Evolutionary conservation across 2,113 vertebrate species (phyloP).

Genomic region (Paralichthys olivaceus): DNA sequence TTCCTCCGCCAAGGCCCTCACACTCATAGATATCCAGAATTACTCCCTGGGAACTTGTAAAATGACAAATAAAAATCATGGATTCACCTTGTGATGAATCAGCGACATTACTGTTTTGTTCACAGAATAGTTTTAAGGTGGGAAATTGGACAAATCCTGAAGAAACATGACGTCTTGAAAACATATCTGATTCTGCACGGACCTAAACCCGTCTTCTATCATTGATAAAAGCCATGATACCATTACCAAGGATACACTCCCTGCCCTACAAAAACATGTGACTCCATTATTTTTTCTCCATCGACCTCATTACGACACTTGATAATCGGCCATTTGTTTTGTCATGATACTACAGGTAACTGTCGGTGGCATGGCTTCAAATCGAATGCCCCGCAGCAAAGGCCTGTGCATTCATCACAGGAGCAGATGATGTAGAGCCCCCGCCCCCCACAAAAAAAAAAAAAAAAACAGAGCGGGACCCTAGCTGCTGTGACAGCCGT

Average conservation of each 20-base stretch:
- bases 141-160: not conserved
- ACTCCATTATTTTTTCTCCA: not conserved
- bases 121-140: not conserved
- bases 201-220: no score
- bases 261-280: no score
- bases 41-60: no score
- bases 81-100: no score
- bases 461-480: conserved; percentile 48
- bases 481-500: conserved; percentile 73
- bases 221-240: no score
- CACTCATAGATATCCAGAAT: no score
- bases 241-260: no score
- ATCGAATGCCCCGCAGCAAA: conserved; percentile 54
- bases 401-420: conserved; percentile 61
- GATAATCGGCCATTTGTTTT: conserved; percentile 5
- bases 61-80: no score
- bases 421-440: conserved; percentile 63
- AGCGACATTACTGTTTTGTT: not conserved
- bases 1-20: no score
- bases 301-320: not conserved
- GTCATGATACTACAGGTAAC: conserved; percentile 13
- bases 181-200: no score
- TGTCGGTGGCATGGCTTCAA: conserved; percentile 31
- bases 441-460: conserved; percentile 19
- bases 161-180: no score